These are phyloP conservation scores for Omphaloscelis lunosa DNA, from an alignment of 2,888 invertebrate genomes.

Conservation along the genomic window DNA sequence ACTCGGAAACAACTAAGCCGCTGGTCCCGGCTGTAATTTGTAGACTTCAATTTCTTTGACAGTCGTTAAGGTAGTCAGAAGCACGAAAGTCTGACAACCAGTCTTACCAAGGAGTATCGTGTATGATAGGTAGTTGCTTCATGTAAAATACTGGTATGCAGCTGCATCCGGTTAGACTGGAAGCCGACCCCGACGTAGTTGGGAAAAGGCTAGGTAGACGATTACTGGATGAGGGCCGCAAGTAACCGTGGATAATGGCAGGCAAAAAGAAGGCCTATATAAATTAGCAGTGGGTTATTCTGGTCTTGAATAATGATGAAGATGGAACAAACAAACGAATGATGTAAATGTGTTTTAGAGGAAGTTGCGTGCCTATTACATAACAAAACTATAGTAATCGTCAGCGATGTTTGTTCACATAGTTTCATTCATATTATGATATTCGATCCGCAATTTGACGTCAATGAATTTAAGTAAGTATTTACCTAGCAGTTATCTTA, in stretches of 20 bases:
- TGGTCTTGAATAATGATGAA: not conserved
- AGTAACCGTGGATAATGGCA: too few relatives aligned
- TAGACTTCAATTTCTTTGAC: not conserved
- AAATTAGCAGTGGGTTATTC: not conserved
- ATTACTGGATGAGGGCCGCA: not conserved
- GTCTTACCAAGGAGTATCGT: not conserved
- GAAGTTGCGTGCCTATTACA: not conserved
- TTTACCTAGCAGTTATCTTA: not conserved
- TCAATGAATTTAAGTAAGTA: not conserved
- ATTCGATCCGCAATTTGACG: slow-evolving; percentile 18
- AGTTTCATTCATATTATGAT: slow-evolving; percentile 19
- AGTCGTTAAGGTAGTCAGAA: not conserved
- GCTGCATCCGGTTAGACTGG: not conserved
- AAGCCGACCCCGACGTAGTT: not conserved
- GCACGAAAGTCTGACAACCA: not conserved
- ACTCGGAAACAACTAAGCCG: not conserved
- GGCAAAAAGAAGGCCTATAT: too few relatives aligned
- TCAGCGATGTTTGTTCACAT: not conserved
- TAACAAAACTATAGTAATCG: not conserved
- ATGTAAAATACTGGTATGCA: not conserved
- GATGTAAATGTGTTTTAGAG: not conserved
- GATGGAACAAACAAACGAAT: not conserved
- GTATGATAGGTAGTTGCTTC: not conserved
- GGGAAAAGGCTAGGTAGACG: not conserved
- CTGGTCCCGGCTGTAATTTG: not conserved